phyloP scores from a whole-genome alignment of 2,797 vertebrate species.

The Rhinichthys osculus region DNA sequence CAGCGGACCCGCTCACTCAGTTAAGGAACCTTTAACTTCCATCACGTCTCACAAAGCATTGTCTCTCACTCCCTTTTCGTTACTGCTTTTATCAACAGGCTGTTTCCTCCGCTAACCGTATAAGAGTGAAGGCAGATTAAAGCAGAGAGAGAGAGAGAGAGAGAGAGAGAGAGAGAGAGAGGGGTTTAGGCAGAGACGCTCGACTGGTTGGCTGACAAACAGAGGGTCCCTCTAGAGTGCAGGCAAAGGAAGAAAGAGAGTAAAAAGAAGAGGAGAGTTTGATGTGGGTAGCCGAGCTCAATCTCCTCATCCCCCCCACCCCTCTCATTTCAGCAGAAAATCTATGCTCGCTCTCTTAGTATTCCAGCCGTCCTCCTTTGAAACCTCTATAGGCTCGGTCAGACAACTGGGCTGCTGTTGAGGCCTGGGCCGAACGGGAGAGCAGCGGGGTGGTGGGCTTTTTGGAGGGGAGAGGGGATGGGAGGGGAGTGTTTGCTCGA shows the following conservation, averaged over 20 bases:
- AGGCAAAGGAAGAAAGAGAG: conserved; percentile 74
- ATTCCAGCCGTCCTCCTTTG: conserved; percentile 79
- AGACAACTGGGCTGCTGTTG: conserved; percentile 78
- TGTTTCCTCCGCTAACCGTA: conserved; percentile 55
- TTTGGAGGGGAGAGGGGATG: conserved; percentile 45
- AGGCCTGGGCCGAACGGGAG: conserved; percentile 76
- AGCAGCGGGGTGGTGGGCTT: conserved; percentile 73
- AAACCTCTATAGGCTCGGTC: conserved; percentile 75
- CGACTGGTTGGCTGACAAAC: conserved; percentile 84
- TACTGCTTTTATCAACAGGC: conserved; percentile 67
- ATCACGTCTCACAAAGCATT: conserved; percentile 48
- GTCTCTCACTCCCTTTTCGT: conserved; percentile 47
- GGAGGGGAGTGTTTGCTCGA: conserved; percentile 71
- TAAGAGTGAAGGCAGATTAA: conserved; percentile 64
- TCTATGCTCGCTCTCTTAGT: conserved; percentile 82
- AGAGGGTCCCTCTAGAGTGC: conserved; percentile 81
- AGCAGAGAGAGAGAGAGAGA: conserved; percentile 50
- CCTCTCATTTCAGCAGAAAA: conserved; percentile 75
- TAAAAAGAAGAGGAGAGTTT: conserved; percentile 78
- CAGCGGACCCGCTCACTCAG: conserved; percentile 35
- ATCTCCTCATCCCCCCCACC: conserved; percentile 60
- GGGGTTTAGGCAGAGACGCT: conserved; percentile 77
- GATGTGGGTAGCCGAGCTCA: conserved; percentile 81
- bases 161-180: conserved; percentile 45
- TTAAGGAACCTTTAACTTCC: conserved; percentile 56